A percentile compares a stretch with the other conserved stretches of the same genome.
Conservation (phyloP, 2,888 invertebrate species). For the Idaea straminata region DNA sequence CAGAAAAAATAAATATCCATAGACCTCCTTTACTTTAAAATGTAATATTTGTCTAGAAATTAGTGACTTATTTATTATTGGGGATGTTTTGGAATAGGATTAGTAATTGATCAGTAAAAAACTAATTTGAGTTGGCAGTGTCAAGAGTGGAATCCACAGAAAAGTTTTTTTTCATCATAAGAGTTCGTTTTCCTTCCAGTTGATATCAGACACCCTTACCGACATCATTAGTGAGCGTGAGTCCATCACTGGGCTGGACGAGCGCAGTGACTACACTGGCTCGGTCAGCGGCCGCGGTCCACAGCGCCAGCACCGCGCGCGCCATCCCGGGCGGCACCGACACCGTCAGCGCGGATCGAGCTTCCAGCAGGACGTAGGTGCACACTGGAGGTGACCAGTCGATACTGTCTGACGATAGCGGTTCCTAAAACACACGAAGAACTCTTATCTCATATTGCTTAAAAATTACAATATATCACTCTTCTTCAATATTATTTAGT, state of each 20-base stretch:
- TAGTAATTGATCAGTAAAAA: no score
- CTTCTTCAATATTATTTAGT: no score
- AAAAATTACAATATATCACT: no score
- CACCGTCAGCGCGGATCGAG: slow-evolving; percentile 83
- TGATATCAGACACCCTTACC: slow-evolving; percentile 57
- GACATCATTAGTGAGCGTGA: slow-evolving; percentile 82
- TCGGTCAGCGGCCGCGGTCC: slow-evolving; percentile 48
- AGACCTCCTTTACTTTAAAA: no score
- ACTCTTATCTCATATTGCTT: background rate
- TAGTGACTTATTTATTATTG: no score
- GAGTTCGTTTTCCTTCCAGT: no score
- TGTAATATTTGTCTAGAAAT: no score
- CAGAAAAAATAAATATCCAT: no score
- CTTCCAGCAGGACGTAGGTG: slow-evolving; percentile 84
- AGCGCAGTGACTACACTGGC: slow-evolving; percentile 64
- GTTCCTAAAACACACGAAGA: slow-evolving; percentile 43
- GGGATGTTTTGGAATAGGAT: no score
- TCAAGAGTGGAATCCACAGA: no score
- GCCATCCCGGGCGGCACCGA: slow-evolving; percentile 85
- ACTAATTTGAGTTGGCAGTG: no score
- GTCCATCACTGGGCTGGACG: slow-evolving; percentile 45
- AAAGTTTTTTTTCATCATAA: no score
- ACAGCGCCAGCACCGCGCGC: slow-evolving; percentile 71
- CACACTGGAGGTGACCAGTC: slow-evolving; percentile 74
- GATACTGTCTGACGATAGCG: slow-evolving; percentile 68